phyloP scores from a whole-genome alignment of 1,140 invertebrate genomes.

The Procambarus clarkii region DNA sequence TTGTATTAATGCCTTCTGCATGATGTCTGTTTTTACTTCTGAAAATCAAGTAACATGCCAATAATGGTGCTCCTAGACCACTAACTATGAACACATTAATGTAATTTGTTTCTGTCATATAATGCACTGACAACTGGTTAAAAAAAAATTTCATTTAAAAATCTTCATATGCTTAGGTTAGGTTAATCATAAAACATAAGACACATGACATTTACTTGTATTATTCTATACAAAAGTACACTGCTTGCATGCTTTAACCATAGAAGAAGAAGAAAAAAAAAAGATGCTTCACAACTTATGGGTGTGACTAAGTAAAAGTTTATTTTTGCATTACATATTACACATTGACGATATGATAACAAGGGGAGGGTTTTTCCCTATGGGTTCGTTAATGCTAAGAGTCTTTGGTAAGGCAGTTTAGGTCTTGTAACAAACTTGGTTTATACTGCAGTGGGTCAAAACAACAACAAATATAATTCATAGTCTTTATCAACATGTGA shows the following conservation, averaged over 20 bases:
- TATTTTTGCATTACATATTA: not conserved
- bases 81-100: no score
- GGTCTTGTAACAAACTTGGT: not conserved
- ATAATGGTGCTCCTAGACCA: no score
- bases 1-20: no score
- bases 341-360: no score
- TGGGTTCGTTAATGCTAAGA: conserved; percentile 14
- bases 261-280: conserved; percentile 16
- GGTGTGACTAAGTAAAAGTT: conserved; percentile 6
- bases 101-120: no score
- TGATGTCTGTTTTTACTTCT: no score
- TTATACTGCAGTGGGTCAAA: not conserved
- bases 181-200: not conserved
- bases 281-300: not conserved
- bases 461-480: not conserved
- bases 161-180: not conserved
- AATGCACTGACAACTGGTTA: no score
- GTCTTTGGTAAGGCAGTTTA: conserved; percentile 40
- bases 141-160: not conserved
- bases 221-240: conserved; percentile 50
- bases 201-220: conserved; percentile 48
- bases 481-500: conserved; percentile 11
- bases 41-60: no score
- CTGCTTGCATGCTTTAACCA: conserved; percentile 43
- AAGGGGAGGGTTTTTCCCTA: not conserved